Conservation (phyloP, 1,140 invertebrate genomes). For the Teleogryllus occipitalis region DNA sequence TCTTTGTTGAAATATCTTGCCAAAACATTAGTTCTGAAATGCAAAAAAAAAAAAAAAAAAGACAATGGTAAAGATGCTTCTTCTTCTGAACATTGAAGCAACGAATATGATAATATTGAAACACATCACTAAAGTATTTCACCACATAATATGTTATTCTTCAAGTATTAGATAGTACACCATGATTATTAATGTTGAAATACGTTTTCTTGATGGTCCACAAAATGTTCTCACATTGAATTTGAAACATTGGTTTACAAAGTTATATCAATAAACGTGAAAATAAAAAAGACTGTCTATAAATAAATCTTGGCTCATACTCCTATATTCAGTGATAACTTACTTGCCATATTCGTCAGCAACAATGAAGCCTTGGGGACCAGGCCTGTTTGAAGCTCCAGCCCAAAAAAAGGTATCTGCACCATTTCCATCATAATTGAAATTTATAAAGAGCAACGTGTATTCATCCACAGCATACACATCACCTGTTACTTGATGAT, state of each 20-base stretch:
- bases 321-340: slow-evolving; percentile 35
- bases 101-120: too few relatives aligned
- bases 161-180: too few relatives aligned
- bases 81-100: too few relatives aligned
- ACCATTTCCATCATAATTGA: slow-evolving; percentile 87
- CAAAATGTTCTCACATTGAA: too few relatives aligned
- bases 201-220: too few relatives aligned
- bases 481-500: slow-evolving; percentile 80
- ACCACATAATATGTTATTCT: too few relatives aligned
- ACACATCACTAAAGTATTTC: too few relatives aligned
- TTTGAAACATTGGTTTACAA: too few relatives aligned
- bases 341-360: slow-evolving; percentile 80
- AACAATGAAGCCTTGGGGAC: slow-evolving; percentile 84
- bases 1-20: slow-evolving; percentile 79
- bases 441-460: slow-evolving; percentile 71
- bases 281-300: too few relatives aligned
- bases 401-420: slow-evolving; percentile 89
- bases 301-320: too few relatives aligned
- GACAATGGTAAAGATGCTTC: not conserved
- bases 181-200: too few relatives aligned
- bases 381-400: slow-evolving; percentile 74
- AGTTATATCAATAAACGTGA: too few relatives aligned
- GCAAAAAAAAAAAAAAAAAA: not conserved
- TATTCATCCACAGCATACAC: slow-evolving; percentile 84
- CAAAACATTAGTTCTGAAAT: slow-evolving; percentile 71